Percentiles rank a stretch among this genome's conserved stretches.
These are phyloP conservation scores for Bolinopsis microptera DNA, from an alignment of 37 sponge, comb jelly and placozoan genomes.

Conservation along the genomic window DNA sequence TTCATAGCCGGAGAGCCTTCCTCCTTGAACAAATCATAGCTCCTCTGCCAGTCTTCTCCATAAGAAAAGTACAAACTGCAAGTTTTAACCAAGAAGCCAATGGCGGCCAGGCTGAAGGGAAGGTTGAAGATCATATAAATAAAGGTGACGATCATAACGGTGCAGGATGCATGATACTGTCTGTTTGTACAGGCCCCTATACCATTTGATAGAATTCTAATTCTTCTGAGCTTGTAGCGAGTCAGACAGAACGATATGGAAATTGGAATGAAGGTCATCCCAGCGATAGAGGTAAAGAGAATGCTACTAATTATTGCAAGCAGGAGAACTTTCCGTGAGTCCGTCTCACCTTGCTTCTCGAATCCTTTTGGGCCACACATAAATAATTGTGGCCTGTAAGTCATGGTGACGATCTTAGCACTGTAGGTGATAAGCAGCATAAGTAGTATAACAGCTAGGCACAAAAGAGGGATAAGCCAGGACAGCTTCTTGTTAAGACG, in stretches of 20 bases:
- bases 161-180: neutral
- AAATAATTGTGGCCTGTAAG: constrained; percentile 11
- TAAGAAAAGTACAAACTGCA: neutral
- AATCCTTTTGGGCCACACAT: constrained; percentile 23
- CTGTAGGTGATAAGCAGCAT: neutral
- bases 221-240: neutral
- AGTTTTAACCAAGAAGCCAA: neutral
- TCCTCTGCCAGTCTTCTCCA: neutral
- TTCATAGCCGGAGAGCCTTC: neutral
- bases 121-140: constrained; percentile 36
- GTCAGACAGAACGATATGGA: neutral
- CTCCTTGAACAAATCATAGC: neutral
- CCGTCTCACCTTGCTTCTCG: neutral
- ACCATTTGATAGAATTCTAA: neutral
- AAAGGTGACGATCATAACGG: neutral
- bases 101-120: neutral
- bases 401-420: neutral
- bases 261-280: neutral
- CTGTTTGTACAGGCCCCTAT: neutral
- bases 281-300: neutral
- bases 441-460: neutral
- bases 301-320: neutral
- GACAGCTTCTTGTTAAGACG: neutral
- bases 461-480: neutral
- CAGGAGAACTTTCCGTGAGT: neutral